A percentile compares a stretch with the other conserved stretches of the same genome.
These are phyloP conservation scores for Sinopyrophorus schimmeli DNA, from an alignment of 2,888 invertebrate species.

Conservation along the genomic window DNA sequence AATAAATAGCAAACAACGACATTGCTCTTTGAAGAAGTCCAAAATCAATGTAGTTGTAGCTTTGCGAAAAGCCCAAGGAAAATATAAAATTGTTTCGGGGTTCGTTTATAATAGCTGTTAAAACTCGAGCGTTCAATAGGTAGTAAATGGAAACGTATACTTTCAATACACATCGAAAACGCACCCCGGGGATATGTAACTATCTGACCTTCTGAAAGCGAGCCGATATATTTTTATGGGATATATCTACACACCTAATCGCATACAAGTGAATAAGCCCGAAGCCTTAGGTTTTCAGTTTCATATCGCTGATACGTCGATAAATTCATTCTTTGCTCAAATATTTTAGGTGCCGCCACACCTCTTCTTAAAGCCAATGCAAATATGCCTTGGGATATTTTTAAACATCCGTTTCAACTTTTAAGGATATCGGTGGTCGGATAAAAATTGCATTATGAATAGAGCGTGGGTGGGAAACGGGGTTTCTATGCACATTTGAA, in stretches of 20 bases:
- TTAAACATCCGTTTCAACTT: slow-evolving; percentile 2
- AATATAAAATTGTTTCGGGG: neutral
- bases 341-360: slow-evolving; percentile 23
- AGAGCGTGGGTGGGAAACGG: no score
- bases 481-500: no score
- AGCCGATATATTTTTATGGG: slow-evolving; percentile 31
- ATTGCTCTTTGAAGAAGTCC: neutral
- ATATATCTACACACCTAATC: slow-evolving; percentile 31
- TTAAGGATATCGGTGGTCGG: no score
- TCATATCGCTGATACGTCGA: slow-evolving; percentile 29
- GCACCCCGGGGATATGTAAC: slow-evolving; percentile 28
- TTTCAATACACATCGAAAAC: slow-evolving; percentile 29
- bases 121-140: slow-evolving; percentile 13
- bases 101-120: slow-evolving; percentile 8
- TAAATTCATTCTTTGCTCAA: slow-evolving; percentile 27
- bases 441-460: no score
- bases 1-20: no score
- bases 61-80: neutral
- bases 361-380: slow-evolving; percentile 16
- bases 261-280: slow-evolving; percentile 29
- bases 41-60: neutral
- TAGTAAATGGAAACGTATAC: slow-evolving; percentile 28
- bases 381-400: slow-evolving; percentile 13
- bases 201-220: slow-evolving; percentile 32
- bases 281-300: slow-evolving; percentile 30